Evolutionary conservation across 2,888 invertebrate species (phyloP).

Genomic region (Rhorus exstirpatorius): DNA sequence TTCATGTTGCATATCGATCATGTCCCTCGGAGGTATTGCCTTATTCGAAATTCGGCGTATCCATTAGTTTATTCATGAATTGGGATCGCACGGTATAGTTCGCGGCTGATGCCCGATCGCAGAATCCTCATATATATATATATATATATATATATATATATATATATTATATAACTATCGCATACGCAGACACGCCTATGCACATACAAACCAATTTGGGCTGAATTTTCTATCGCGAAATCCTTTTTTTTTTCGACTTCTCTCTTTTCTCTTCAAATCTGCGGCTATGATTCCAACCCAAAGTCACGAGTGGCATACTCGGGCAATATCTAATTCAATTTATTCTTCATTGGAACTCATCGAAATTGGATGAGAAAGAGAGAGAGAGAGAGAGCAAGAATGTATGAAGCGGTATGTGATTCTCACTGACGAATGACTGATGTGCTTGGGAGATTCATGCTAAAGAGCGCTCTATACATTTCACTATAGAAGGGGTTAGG

Average conservation of each 20-base stretch:
- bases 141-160: no score
- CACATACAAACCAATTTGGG: conserved; percentile 4
- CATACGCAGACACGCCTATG: neutral
- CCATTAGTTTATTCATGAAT: conserved; percentile 77
- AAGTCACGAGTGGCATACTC: neutral
- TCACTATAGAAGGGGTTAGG: neutral
- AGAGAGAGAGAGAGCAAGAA: neutral
- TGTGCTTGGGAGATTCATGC: conserved; percentile 29
- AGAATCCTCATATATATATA: conserved; percentile 60
- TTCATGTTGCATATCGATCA: conserved; percentile 69
- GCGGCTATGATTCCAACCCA: neutral
- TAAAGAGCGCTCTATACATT: conserved; percentile 20
- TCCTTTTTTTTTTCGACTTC: neutral
- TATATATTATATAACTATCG: conserved; percentile 13
- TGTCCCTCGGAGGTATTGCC: conserved; percentile 63
- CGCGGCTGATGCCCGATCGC: conserved; percentile 59
- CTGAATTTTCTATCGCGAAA: conserved; percentile 11
- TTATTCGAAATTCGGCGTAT: conserved; percentile 69
- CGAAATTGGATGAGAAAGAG: neutral
- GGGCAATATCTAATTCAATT: conserved; percentile 41
- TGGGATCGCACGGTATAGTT: conserved; percentile 71
- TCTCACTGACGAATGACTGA: conserved; percentile 29
- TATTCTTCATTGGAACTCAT: conserved; percentile 26
- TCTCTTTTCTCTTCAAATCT: neutral
- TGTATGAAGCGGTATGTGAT: conserved; percentile 10